These are phyloP conservation scores for Platorchestia sp. DNA, from an alignment of 1,140 invertebrate genomes.

Conservation along the genomic window DNA sequence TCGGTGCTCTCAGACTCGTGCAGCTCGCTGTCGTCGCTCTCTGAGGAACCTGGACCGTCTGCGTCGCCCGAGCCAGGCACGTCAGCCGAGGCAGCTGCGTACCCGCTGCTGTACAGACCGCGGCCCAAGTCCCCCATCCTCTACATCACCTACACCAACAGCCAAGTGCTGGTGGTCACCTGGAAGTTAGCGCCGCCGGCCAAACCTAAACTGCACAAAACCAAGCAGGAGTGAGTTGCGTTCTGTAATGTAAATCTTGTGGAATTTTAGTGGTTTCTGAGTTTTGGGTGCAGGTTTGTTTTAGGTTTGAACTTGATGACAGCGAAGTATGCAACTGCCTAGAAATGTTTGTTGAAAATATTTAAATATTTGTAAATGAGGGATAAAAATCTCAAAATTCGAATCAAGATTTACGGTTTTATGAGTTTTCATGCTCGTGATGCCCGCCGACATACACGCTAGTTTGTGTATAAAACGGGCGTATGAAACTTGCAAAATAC, in stretches of 20 bases:
- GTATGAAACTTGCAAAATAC: not conserved
- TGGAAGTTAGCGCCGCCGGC: not conserved
- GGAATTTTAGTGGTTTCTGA: too few species aligned
- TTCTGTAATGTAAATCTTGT: too few species aligned
- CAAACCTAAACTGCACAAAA: not conserved
- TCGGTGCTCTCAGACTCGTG: not conserved
- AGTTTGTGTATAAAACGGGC: not conserved
- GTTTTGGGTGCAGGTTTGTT: too few species aligned
- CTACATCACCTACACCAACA: not conserved
- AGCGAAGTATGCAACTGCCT: not conserved
- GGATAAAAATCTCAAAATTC: not conserved
- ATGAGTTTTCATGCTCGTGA: not conserved
- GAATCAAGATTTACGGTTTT: not conserved
- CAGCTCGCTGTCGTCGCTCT: not conserved
- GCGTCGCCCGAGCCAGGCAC: not conserved
- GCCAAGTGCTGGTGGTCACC: not conserved
- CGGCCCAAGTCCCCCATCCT: not conserved
- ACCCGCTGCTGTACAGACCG: not conserved
- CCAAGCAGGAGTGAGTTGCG: not conserved
- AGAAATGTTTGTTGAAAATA: not conserved
- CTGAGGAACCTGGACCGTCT: not conserved
- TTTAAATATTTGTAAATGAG: not conserved
- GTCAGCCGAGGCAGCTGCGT: not conserved
- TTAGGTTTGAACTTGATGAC: not conserved
- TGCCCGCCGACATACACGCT: not conserved